phyloP scores from a whole-genome alignment of 64 coral and sea anemone species.

The Montipora foliosa region DNA sequence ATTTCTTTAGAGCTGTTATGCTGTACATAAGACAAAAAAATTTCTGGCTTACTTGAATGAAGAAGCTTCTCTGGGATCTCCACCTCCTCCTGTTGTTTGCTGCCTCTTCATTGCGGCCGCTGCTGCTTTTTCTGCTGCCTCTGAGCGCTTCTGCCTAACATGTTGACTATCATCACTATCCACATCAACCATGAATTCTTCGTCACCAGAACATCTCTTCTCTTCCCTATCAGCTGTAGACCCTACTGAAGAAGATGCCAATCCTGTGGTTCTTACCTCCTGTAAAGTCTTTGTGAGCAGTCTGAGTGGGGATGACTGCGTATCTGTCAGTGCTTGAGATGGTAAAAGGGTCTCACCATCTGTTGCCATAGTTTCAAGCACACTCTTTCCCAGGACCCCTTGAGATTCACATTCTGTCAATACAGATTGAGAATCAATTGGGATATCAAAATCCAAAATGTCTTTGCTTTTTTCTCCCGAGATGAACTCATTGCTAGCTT shows the following conservation, averaged over 20 bases:
- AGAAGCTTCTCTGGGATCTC: background rate
- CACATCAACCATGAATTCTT: background rate
- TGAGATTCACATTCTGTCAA: slow-evolving; percentile 4
- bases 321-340: background rate
- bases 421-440: background rate
- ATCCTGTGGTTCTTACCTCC: too few species aligned
- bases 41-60: background rate
- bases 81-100: background rate
- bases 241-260: background rate
- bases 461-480: background rate
- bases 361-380: slow-evolving; percentile 12
- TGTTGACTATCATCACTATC: background rate
- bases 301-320: background rate
- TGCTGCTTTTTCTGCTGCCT: slow-evolving; percentile 21
- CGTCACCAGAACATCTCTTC: background rate
- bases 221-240: background rate
- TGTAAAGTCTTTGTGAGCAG: background rate
- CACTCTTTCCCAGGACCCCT: slow-evolving; percentile 3
- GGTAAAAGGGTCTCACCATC: background rate
- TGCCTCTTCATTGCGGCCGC: slow-evolving; percentile 4
- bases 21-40: too few species aligned
- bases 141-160: background rate
- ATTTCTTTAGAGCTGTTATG: too few species aligned
- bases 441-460: background rate
- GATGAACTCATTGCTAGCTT: background rate